Base-by-base conservation (phyloP, 1,140 invertebrate species). In the Plectrocnemia conspersa region DNA sequence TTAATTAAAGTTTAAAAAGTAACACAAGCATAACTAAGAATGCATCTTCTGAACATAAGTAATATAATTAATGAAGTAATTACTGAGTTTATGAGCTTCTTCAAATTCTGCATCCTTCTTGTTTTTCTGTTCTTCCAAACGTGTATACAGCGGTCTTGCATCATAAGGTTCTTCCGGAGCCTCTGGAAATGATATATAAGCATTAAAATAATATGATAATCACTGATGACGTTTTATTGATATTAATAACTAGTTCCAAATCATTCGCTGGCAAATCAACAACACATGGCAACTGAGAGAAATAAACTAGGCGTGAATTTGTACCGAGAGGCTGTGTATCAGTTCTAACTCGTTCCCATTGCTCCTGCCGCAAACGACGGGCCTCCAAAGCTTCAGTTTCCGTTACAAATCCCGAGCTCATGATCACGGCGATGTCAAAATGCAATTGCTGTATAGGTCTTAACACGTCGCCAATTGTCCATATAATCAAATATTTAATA, bases 91-190 rank as follows among this genome's bases (percentile, higher is more conserved):
- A 65, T 91, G 88, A 9, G 92, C 85, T 73, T 97, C 94, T 73
- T 97, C 93, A 80, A 86, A 94, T 77, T 97, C 93, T 29, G 89
- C 78, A 65, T 97, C 89, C 64, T 88, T 87, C 69, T 89, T 91
- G 38, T 86, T 80, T 66, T 91, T 91, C 65, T 97, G 91, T 65
- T 95, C 93, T 71, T 97, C 85, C 7, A 98, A 73, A 29, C 90
- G 79, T 36, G 95, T 89, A 73, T 81, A 98, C 9, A 97, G 72
- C 6, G 91, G 91, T 54, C 93, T 75, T 9, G 77, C 78, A 70
- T 97, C 93, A 59, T 82, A 85, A 0, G 77, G 63, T 66, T 91
- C 90, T 69, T 94, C 91, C 9, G 93, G 93, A 24, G 81, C 82
- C 69, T 91, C 92, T 92, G 65, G 33, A 73, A 65, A 55, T 49